Conservation (phyloP, 64 coral and sea anemone genomes). For the Cladopsammia gracilis region DNA sequence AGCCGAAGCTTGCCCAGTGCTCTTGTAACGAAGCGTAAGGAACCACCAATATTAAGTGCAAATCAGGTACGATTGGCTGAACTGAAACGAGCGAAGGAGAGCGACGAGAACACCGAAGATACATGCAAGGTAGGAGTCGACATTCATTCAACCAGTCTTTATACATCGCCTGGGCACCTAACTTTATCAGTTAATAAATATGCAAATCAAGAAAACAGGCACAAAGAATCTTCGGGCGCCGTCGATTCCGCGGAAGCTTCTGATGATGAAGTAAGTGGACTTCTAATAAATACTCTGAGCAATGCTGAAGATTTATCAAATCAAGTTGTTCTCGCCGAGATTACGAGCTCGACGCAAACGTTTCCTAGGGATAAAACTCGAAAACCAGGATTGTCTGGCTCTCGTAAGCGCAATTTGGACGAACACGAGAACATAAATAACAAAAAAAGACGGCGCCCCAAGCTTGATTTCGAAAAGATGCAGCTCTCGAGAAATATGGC, state of each 20-base stretch:
- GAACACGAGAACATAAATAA: conserved; percentile 43
- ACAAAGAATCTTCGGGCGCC: conserved; percentile 9
- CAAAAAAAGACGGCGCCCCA: conserved; percentile 62
- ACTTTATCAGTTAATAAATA: conserved; percentile 62
- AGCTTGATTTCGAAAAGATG: conserved; percentile 72
- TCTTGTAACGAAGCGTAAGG: conserved; percentile 14
- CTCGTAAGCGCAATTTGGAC: conserved; percentile 64
- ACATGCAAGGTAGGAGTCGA: conserved; percentile 21
- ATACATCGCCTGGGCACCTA: conserved; percentile 50
- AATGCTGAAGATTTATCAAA: neutral
- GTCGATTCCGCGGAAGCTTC: conserved; percentile 9
- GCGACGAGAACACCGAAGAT: conserved; percentile 15
- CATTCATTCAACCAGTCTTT: conserved; percentile 47
- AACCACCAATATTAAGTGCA: neutral
- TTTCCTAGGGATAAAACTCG: neutral
- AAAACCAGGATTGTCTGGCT: neutral
- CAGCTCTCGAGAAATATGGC: conserved; percentile 33
- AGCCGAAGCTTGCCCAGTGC: conserved; percentile 57
- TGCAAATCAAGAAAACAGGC: conserved; percentile 56
- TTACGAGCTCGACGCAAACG: neutral
- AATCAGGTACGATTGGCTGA: neutral
- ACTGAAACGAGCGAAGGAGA: conserved; percentile 13
- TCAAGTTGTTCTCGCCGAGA: conserved; percentile 29
- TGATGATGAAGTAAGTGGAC: conserved; percentile 49
- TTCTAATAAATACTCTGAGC: conserved; percentile 8